A percentile compares a stretch with the other conserved stretches of the same genome.
These are phyloP conservation scores for Paraplagusia blochii DNA, from an alignment of 2,113 vertebrate species.

Conservation along the genomic window DNA sequence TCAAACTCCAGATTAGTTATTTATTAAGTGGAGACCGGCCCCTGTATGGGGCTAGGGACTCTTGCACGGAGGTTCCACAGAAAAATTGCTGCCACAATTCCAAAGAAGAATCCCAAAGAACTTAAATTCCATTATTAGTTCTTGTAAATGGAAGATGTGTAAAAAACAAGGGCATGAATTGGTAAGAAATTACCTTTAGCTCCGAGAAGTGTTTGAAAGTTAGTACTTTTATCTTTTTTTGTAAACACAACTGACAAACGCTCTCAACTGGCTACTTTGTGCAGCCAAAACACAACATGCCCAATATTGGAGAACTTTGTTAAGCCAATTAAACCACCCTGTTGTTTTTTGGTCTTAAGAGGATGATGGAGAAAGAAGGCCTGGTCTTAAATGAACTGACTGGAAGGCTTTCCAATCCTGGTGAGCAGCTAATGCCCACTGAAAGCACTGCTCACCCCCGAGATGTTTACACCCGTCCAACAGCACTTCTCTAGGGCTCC, in stretches of 20 bases:
- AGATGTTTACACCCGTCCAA: slow-evolving; percentile 17
- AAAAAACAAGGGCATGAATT: too few species aligned
- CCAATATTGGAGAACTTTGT: slow-evolving; percentile 28
- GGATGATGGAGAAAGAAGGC: slow-evolving; percentile 1
- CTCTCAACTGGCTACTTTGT: slow-evolving; percentile 27
- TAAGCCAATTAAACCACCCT: slow-evolving; percentile 11
- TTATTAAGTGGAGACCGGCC: too few species aligned
- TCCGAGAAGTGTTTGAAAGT: too few species aligned
- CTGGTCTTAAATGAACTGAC: slow-evolving; percentile 13
- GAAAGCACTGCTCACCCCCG: slow-evolving; percentile 7
- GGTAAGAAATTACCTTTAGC: too few species aligned
- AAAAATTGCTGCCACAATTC: too few species aligned
- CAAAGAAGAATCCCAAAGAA: too few species aligned
- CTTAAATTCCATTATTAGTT: too few species aligned
- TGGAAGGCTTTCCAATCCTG: slow-evolving; percentile 21
- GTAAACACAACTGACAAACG: slow-evolving; percentile 7
- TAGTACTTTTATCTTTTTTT: too few species aligned
- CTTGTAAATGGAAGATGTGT: too few species aligned
- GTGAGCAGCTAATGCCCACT: slow-evolving; percentile 14
- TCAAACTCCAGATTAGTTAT: too few species aligned
- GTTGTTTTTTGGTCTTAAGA: slow-evolving; percentile 27
- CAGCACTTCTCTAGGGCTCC: slow-evolving; percentile 9
- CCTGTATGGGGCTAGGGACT: too few species aligned
- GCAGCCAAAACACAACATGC: slow-evolving; percentile 26
- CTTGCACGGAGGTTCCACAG: too few species aligned